Evolutionary conservation across 2,797 vertebrate genomes (phyloP).

Genomic region (Tauraco hartlaubi): DNA sequence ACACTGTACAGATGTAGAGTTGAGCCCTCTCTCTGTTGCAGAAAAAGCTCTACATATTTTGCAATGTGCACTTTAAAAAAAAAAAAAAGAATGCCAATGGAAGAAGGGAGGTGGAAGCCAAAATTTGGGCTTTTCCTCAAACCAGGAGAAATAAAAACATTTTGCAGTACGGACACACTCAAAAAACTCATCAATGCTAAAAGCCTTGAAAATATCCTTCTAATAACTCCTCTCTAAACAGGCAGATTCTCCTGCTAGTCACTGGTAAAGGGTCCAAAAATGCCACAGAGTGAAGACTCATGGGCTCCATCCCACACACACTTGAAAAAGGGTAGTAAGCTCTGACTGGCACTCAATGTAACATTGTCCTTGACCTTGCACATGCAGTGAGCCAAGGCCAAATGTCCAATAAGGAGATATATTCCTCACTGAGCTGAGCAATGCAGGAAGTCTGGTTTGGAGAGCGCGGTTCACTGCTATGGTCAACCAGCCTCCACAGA

Average conservation of each 20-base stretch:
- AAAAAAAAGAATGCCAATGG: not conserved
- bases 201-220: not conserved
- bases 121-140: not conserved
- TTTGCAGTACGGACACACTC: not conserved
- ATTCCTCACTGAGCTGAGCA: not conserved
- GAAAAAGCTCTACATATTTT: not conserved
- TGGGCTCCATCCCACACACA: not conserved
- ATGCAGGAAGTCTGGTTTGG: not conserved
- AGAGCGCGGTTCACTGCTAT: rapidly evolving
- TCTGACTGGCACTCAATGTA: not conserved
- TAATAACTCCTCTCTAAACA: not conserved
- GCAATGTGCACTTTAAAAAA: not conserved
- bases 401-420: not conserved
- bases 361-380: not conserved
- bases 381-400: not conserved
- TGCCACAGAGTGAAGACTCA: not conserved
- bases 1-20: not conserved
- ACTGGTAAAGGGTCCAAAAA: not conserved
- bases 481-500: not conserved
- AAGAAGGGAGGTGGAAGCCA: not conserved
- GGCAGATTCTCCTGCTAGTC: not conserved
- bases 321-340: not conserved
- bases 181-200: not conserved
- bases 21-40: not conserved
- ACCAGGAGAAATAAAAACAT: not conserved